A percentile compares a stretch with the other conserved stretches of the same genome.
phyloP scores from a whole-genome alignment of 2,797 vertebrate species.

The Sebastes alutus region DNA sequence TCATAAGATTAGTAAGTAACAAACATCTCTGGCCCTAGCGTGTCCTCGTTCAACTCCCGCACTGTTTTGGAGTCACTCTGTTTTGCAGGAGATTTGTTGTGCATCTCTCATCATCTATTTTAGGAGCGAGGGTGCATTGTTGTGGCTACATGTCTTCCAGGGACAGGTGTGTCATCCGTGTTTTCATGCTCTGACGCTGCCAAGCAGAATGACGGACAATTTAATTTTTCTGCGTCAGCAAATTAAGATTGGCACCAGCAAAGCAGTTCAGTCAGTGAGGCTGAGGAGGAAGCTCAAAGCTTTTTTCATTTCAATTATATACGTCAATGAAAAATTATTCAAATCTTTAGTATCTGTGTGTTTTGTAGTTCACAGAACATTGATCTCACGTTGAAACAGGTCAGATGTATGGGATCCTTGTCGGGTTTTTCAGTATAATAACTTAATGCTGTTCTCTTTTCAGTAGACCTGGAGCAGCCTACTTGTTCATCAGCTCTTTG shows the following conservation, averaged over 20 bases:
- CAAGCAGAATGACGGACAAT: conserved; percentile 44
- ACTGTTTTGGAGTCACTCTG: neutral
- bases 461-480: neutral
- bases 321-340: neutral
- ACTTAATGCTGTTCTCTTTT: neutral
- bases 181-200: conserved; percentile 35
- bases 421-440: neutral
- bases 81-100: conserved; percentile 3
- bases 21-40: conserved; percentile 6
- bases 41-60: neutral
- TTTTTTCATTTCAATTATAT: neutral
- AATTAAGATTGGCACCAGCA: conserved; percentile 29
- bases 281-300: neutral
- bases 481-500: neutral
- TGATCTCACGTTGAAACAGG: neutral
- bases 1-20: conserved; percentile 30
- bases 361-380: neutral
- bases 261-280: neutral
- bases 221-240: conserved; percentile 57
- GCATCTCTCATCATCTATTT: conserved; percentile 33
- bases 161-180: conserved; percentile 59
- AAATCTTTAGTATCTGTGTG: neutral
- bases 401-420: neutral
- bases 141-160: neutral
- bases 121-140: conserved; percentile 2